Evolutionary conservation across 2,113 vertebrate genomes (phyloP).

Genomic region (Gnathochromis pfefferi): DNA sequence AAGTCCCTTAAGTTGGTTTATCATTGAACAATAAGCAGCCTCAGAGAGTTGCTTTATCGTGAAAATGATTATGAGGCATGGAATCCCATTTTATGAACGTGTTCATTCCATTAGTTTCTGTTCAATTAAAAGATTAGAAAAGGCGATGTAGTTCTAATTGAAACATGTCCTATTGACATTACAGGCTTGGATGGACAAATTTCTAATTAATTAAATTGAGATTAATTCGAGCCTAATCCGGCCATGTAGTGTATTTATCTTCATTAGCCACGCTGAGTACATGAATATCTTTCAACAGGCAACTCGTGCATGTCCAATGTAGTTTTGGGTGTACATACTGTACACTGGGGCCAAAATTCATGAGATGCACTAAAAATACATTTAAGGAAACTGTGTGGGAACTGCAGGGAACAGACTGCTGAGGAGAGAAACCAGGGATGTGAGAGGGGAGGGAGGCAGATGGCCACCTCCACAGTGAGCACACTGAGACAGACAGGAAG

Average conservation of each 20-base stretch:
- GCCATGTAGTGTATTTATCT: conserved; percentile 51
- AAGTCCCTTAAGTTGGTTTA: neutral
- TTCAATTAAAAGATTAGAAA: conserved; percentile 66
- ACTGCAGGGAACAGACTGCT: conserved; percentile 47
- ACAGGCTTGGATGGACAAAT: conserved; percentile 48
- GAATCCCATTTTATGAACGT: conserved; percentile 34
- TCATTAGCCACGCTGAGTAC: conserved; percentile 21
- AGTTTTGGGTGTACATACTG: neutral
- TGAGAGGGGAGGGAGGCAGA: conserved; percentile 52
- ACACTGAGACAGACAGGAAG: conserved; percentile 39
- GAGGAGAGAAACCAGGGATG: conserved; percentile 36
- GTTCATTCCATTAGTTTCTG: conserved; percentile 30
- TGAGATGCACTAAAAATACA: conserved; percentile 49
- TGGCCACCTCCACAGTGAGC: conserved; percentile 52
- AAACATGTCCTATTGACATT: conserved; percentile 63
- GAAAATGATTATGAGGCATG: neutral
- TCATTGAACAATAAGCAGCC: neutral
- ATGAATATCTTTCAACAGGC: conserved; percentile 10
- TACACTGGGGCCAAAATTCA: conserved; percentile 18
- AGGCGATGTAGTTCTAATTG: conserved; percentile 51
- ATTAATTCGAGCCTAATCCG: conserved; percentile 55
- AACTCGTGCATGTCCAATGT: neutral
- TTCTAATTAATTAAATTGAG: conserved; percentile 60
- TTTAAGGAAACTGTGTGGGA: conserved; percentile 47
- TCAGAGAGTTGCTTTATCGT: neutral